Base-by-base conservation (phyloP, 53 echinoderm and acorn worm genomes). In the Holothuria leucospilota region DNA sequence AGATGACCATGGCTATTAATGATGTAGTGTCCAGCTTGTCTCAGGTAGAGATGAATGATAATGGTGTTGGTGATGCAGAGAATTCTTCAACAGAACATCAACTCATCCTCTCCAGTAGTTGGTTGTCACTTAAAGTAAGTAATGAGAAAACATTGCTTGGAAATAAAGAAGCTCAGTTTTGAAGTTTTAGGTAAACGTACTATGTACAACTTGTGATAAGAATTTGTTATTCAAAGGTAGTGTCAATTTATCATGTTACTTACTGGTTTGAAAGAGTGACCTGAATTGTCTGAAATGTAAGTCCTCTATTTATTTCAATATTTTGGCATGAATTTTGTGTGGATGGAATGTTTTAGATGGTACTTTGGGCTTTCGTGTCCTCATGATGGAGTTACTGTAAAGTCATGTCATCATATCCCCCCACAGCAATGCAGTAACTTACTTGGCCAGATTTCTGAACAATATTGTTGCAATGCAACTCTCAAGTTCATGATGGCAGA, bases 71-170 rank as follows among this genome's bases (percentile, higher is more conserved):
- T 25, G 91, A 88, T 39, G 87, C 63, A 46, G 64, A 28, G 20
- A 73, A 60, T 34, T 75, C 87, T 6, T 34, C 94, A 23, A 73
- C 77, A 30, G 94, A 92, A 29, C 91, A 99, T 92, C 94, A 95
- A 59, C 89, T 99, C 41, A 91, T 99, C 18, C 82, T 95, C 49
- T 90, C 99, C 59, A 94, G 95, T 52, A 93, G 99, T 68, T 99
- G 99, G 99, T 87, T 95, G 38, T 95, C 96, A 61, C 82, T 99
- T 29, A 99, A 99, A 95, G 99, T 99, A 70, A 87, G 63, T 14
- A 18, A 58, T 58, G 7, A 52, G 16, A 56, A 56, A 56, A 16
- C 56, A 58, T 29, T 60, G 12, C 23, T 13, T 14, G 10, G 41
- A 18, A 59, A 59, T 5, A 49, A 49, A 49, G 6, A 49, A 49